Evolutionary conservation across 2,888 invertebrate genomes (phyloP).

Genomic region (Sarcophaga subvicina): DNA sequence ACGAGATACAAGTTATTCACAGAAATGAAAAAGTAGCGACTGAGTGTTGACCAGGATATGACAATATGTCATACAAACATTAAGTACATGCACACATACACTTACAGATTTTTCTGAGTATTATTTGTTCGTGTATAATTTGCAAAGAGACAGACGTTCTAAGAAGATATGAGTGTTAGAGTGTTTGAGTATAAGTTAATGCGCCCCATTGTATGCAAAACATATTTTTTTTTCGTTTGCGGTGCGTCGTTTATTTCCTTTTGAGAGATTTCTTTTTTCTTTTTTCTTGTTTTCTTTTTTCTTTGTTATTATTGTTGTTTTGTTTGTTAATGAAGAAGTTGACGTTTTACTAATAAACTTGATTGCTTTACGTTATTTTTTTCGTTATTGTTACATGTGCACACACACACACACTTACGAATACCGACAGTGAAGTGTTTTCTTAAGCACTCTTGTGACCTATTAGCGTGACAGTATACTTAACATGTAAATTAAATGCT

Average conservation of each 20-base stretch:
- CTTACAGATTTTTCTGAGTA: not conserved
- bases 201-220: not conserved
- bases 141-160: not conserved
- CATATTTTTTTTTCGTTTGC: not conserved
- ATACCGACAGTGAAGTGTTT: constrained; percentile 1
- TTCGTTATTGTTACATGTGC: not conserved
- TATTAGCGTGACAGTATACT: constrained; percentile 43
- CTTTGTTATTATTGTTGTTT: not conserved
- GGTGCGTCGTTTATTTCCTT: not conserved
- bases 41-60: constrained; percentile 6
- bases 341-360: constrained; percentile 51
- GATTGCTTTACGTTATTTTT: constrained; percentile 39
- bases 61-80: constrained; percentile 34
- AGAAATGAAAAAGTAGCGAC: not conserved
- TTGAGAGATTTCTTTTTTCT: not conserved
- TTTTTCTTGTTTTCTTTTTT: not conserved
- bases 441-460: constrained; percentile 35
- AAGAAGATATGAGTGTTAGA: not conserved
- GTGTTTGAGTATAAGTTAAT: not conserved
- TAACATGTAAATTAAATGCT: constrained; percentile 46
- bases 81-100: not conserved
- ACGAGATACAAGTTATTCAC: not conserved
- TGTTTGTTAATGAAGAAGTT: constrained; percentile 41
- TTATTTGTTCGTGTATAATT: too few relatives aligned
- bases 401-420: not conserved